A percentile compares a stretch with the other conserved stretches of the same genome.
Evolutionary conservation across 2,888 invertebrate genomes (phyloP).

Genomic region (Drosophila borborema): DNA sequence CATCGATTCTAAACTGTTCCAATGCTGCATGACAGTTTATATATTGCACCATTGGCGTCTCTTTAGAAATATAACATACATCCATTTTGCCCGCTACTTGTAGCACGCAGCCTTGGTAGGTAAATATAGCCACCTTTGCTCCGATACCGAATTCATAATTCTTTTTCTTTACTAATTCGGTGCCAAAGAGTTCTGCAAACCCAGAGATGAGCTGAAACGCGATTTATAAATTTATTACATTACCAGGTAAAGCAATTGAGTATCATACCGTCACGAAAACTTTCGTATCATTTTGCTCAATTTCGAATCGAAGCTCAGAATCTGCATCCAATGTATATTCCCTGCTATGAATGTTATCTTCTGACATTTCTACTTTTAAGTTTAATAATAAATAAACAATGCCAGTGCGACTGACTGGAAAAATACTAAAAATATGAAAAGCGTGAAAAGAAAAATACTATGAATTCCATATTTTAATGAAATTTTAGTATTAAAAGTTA

Average conservation of each 20-base stretch:
- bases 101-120: constrained; percentile 97
- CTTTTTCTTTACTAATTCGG: constrained; percentile 96
- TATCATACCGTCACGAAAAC: constrained; percentile 89
- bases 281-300: constrained; percentile 94
- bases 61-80: constrained; percentile 97
- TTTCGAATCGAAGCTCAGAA: constrained; percentile 97
- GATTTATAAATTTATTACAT: neutral
- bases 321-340: constrained; percentile 95
- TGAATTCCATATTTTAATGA: neutral
- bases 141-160: constrained; percentile 95
- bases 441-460: neutral
- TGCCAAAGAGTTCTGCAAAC: constrained; percentile 98
- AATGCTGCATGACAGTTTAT: constrained; percentile 97
- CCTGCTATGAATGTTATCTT: constrained; percentile 65
- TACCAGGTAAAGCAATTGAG: neutral
- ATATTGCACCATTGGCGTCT: constrained; percentile 98
- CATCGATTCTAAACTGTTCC: constrained; percentile 93
- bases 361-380: constrained; percentile 58
- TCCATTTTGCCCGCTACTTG: constrained; percentile 95
- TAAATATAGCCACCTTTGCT: constrained; percentile 97
- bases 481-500: neutral
- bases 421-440: constrained; percentile 3
- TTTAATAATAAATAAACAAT: neutral
- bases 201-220: constrained; percentile 91
- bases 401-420: neutral